Base-by-base conservation (phyloP, 1,140 invertebrate species). In the Coptotermes formosanus region DNA sequence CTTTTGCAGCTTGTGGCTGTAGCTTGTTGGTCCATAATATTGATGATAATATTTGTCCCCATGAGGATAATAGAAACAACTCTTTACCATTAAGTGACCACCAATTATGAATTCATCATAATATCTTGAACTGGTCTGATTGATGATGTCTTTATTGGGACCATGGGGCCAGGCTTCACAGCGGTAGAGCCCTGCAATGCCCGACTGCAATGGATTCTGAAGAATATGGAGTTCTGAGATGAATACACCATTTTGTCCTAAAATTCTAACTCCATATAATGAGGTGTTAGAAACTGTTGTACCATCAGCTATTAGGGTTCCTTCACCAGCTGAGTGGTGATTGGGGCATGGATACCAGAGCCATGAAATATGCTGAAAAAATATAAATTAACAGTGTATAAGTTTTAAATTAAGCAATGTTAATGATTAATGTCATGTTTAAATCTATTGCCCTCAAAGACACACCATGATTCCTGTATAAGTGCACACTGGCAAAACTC, bases 341-440 rank as follows among this genome's bases (percentile, higher is more conserved):
- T 75, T 75, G n/a, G 64, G 64, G 14, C 64, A 75, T 75, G 64
- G 64, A 14, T 75, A 75, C 64, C 64, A 30, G 6, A 75, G n/a
- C 64, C 64, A 75, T 75, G 64, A 75, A 30, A 75, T 75, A 75
- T 75, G 64, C 64, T 75, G 64, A 75, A 75, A 75, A 75, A 25
- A 75, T 25, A 75, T 9, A 59, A 59, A 59, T 38, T 38, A 38
- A 38, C 38, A 38, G 38, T 2, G 38, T 38, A 38, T 38, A 38
- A 38, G 4, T 38, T 38, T 38, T 38, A 2, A 38, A 4, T 38
- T 38, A 4, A 38, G 38, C 38, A 38, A 4, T 38, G 38, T 2
- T 38, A 38, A 38, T 38, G 38, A 38, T 38, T 38, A 38, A 38
- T 38, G 38, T 38, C 38, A 4, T 38, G 38, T 38, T 38, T 38